Conservation (phyloP, 2,113 vertebrate genomes). For the Pardalotus punctatus region DNA sequence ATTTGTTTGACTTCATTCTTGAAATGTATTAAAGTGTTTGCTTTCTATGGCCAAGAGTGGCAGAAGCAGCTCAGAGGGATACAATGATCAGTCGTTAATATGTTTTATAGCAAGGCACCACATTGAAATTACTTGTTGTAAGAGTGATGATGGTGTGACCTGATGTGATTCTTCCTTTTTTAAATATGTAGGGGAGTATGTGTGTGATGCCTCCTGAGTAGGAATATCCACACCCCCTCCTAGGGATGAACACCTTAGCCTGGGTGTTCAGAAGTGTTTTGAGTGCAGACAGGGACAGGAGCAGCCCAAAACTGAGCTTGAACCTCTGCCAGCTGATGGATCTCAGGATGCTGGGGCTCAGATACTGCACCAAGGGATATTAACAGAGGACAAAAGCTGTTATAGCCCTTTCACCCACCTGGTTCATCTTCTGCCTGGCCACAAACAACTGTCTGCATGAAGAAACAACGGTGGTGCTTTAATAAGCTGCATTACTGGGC, state of each 20-base stretch:
- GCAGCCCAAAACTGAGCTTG: background rate
- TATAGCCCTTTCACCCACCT: accelerated
- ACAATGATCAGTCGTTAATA: accelerated
- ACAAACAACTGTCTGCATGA: background rate
- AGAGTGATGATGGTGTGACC: background rate
- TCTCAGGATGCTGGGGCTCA: background rate
- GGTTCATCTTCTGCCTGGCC: background rate
- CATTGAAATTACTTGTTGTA: background rate
- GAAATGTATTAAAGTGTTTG: background rate
- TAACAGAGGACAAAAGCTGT: background rate
- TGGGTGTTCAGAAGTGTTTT: background rate
- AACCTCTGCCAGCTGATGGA: background rate
- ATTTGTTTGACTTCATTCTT: background rate
- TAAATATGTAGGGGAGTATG: background rate
- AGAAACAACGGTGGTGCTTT: background rate
- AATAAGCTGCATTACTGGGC: background rate
- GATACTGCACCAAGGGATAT: background rate
- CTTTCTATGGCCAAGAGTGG: background rate
- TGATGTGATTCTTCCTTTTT: background rate
- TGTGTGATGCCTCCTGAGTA: background rate
- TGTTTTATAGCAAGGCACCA: background rate
- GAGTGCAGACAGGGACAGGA: background rate
- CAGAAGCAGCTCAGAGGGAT: background rate
- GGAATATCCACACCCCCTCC: background rate
- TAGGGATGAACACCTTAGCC: background rate